Evolutionary conservation across 2,113 vertebrate genomes (phyloP).

Genomic region (Clarias batrachus): DNA sequence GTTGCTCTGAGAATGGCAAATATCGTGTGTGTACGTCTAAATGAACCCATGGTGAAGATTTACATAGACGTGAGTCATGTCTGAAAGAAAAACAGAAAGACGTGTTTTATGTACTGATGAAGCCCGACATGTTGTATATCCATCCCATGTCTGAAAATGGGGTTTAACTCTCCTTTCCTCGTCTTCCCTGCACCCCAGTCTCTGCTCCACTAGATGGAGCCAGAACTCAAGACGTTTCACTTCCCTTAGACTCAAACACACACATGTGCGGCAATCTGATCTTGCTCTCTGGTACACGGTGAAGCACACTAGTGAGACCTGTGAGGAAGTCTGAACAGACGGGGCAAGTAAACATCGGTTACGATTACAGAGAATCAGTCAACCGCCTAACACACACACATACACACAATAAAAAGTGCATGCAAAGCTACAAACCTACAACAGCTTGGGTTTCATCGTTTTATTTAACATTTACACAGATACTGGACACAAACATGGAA

Average conservation of each 20-base stretch:
- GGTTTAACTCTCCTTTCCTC: not conserved
- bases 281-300: not conserved
- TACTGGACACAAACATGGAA: not conserved
- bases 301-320: not conserved
- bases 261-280: not conserved
- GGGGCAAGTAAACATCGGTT: not conserved
- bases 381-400: not conserved
- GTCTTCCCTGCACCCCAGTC: not conserved
- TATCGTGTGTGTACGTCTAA: too few species aligned
- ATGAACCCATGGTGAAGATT: too few species aligned
- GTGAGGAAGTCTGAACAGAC: constrained; percentile 7
- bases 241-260: not conserved
- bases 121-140: too few species aligned
- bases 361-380: not conserved
- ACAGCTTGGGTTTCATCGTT: not conserved
- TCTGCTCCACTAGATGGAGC: constrained; percentile 11
- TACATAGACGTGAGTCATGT: too few species aligned
- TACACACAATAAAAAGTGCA: not conserved
- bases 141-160: not conserved
- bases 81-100: too few species aligned
- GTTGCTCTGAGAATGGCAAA: too few species aligned
- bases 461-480: not conserved
- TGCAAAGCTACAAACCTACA: not conserved
- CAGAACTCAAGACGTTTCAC: not conserved
- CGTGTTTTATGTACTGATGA: too few species aligned